Evolutionary conservation across 2,888 invertebrate species (phyloP).

Genomic region (Ceratothoa steindachneri): DNA sequence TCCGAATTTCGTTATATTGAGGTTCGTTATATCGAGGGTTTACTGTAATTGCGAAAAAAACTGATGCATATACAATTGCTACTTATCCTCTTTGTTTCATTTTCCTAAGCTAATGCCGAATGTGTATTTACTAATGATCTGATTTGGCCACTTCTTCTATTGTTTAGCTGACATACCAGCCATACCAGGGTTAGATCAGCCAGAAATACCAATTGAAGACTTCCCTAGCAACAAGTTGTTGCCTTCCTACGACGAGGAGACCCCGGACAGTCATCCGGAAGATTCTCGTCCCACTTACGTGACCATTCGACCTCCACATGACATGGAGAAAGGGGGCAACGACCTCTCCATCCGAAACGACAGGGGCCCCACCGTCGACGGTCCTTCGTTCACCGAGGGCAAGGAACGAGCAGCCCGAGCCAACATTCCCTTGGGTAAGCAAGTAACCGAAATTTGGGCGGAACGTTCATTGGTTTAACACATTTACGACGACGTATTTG

Average conservation of each 20-base stretch:
- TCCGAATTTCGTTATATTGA: no score
- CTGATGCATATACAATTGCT: no score
- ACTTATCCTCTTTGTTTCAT: no score
- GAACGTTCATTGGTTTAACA: no score
- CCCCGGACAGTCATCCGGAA: background rate
- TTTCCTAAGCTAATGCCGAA: no score
- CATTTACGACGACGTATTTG: no score
- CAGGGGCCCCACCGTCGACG: background rate
- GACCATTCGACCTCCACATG: background rate
- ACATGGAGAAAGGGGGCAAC: background rate
- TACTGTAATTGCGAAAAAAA: no score
- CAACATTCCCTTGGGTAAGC: background rate
- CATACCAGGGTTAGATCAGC: background rate
- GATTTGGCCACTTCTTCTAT: no score
- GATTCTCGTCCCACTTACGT: background rate
- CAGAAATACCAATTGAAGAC: background rate
- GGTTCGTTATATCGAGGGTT: no score
- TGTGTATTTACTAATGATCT: no score
- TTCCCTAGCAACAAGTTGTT: constrained; percentile 2
- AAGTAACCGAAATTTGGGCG: no score
- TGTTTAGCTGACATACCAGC: background rate
- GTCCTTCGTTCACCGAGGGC: background rate
- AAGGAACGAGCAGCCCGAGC: background rate
- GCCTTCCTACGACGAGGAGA: background rate
- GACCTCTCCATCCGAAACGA: background rate